Evolutionary conservation across 2,888 invertebrate genomes (phyloP).

Genomic region (Drosophila nr. perissopoda): DNA sequence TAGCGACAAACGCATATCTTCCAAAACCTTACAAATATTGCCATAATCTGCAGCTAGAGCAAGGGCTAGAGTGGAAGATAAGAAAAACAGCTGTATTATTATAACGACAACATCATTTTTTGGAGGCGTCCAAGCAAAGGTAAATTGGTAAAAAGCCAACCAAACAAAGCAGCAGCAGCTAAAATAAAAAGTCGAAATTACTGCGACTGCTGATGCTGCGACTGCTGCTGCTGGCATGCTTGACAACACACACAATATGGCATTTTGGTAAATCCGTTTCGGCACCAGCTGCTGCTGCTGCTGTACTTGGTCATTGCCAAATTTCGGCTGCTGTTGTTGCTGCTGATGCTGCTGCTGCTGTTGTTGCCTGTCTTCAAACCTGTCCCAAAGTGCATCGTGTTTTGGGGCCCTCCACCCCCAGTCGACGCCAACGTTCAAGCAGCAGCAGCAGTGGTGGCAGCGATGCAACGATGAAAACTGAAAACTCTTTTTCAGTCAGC

Average conservation of each 20-base stretch:
- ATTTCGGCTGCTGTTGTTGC: conserved; percentile 51
- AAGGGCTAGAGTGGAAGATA: conserved; percentile 3
- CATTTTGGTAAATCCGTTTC: conserved; percentile 64
- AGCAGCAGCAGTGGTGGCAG: background rate
- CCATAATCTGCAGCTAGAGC: background rate
- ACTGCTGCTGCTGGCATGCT: conserved; percentile 37
- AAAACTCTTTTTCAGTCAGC: conserved; percentile 64
- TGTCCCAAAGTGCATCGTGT: conserved; percentile 81
- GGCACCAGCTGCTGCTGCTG: conserved; percentile 56
- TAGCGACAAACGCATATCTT: conserved; percentile 25
- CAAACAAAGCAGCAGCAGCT: conserved; percentile 22
- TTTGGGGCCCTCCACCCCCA: conserved; percentile 61
- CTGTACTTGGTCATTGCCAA: conserved; percentile 78
- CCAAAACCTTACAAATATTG: conserved; percentile 14
- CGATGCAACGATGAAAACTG: conserved; percentile 54
- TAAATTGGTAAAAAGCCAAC: conserved; percentile 58
- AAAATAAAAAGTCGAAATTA: conserved; percentile 13
- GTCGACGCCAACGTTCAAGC: conserved; percentile 40
- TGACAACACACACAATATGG: conserved; percentile 68
- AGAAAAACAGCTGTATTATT: conserved; percentile 48
- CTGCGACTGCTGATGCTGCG: conserved; percentile 5
- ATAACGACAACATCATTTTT: conserved; percentile 28
- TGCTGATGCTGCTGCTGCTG: conserved; percentile 29
- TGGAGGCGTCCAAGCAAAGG: conserved; percentile 48
- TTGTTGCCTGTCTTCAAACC: conserved; percentile 60